These are phyloP conservation scores for Apantesis nais DNA, from an alignment of 2,888 invertebrate genomes.

Conservation along the genomic window DNA sequence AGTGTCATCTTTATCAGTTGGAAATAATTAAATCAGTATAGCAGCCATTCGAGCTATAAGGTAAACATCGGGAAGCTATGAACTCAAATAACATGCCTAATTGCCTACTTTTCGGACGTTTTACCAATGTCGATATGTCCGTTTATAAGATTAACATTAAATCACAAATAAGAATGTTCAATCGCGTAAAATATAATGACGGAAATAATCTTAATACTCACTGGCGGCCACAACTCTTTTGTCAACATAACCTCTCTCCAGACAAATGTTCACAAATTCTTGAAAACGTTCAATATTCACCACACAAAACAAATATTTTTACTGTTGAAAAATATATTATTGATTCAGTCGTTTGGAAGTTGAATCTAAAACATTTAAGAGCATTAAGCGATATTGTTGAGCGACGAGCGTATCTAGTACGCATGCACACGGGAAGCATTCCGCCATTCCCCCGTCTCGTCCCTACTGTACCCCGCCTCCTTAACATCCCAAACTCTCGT, in stretches of 20 bases:
- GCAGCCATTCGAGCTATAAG: not conserved
- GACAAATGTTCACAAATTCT: conserved; percentile 28
- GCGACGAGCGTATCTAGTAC: conserved; percentile 39
- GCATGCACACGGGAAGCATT: conserved; percentile 37
- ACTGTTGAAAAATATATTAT: conserved; percentile 42
- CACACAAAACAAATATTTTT: conserved; percentile 28
- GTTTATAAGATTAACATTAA: conserved; percentile 9
- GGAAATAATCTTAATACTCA: conserved; percentile 54
- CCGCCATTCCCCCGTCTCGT: conserved; percentile 22
- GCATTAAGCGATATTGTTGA: conserved; percentile 23
- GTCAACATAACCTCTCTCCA: conserved; percentile 77
- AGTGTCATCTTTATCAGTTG: conserved; percentile 17
- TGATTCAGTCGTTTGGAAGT: conserved; percentile 20
- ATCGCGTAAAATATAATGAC: conserved; percentile 19
- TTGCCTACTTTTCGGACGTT: conserved; percentile 4
- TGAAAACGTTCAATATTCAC: conserved; percentile 21
- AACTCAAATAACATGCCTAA: conserved; percentile 4
- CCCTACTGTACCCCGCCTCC: conserved; percentile 31
- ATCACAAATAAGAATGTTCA: conserved; percentile 2
- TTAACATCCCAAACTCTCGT: conserved; percentile 59
- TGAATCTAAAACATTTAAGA: conserved; percentile 30
- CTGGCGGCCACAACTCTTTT: conserved; percentile 63
- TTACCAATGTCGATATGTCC: conserved; percentile 13
- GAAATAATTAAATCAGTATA: conserved; percentile 15
- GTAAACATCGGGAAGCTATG: conserved; percentile 14